Evolutionary conservation across 2,113 vertebrate species (phyloP).

Genomic region (Passer montanus): DNA sequence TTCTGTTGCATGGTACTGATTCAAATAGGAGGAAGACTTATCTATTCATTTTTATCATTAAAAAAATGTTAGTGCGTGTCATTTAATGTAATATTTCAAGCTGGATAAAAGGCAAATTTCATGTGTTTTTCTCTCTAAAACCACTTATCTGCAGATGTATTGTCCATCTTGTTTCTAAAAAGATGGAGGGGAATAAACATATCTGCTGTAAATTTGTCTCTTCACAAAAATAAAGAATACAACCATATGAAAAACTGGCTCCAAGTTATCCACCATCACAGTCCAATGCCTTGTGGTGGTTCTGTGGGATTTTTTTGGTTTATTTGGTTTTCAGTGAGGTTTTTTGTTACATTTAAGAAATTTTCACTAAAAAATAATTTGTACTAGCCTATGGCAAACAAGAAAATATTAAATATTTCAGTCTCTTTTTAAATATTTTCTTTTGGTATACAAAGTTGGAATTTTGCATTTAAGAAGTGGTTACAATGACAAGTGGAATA

Average conservation of each 20-base stretch:
- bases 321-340: fast-evolving
- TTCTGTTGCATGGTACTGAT: not conserved
- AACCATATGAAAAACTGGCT: not conserved
- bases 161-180: not conserved
- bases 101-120: not conserved
- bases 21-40: not conserved
- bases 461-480: not conserved
- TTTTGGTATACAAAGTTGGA: not conserved
- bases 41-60: not conserved
- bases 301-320: not conserved
- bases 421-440: not conserved
- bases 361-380: not conserved
- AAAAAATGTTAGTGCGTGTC: not conserved
- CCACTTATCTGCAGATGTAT: not conserved
- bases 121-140: not conserved
- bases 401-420: not conserved
- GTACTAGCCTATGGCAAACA: not conserved
- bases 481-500: not conserved
- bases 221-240: not conserved
- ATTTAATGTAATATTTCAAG: not conserved
- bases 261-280: not conserved
- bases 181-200: not conserved
- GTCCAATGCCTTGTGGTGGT: not conserved
- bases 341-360: not conserved
- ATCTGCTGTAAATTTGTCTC: not conserved